Evolutionary conservation across 1,140 invertebrate genomes (phyloP).

Genomic region (Drosophila suzukii): DNA sequence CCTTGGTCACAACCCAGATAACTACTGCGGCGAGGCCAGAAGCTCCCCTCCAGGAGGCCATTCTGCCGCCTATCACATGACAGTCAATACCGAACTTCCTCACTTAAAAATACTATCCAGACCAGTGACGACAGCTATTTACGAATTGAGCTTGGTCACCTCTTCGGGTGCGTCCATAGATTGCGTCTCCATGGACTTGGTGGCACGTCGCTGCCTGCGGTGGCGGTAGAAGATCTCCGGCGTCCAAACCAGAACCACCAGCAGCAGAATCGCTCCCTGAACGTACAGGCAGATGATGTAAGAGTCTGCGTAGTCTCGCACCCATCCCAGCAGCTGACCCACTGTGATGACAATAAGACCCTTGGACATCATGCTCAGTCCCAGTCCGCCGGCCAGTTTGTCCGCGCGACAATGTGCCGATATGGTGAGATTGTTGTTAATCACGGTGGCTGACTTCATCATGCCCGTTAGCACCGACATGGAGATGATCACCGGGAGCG

Average conservation of each 20-base stretch:
- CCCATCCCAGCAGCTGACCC: slow-evolving; percentile 89
- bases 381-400: slow-evolving; percentile 88
- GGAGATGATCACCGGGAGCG: slow-evolving; percentile 55
- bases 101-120: slow-evolving; percentile 8
- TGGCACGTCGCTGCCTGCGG: slow-evolving; percentile 45
- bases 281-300: slow-evolving; percentile 87
- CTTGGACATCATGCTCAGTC: slow-evolving; percentile 90
- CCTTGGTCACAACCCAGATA: slow-evolving; percentile 35
- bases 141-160: slow-evolving; percentile 38
- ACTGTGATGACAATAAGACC: slow-evolving; percentile 88
- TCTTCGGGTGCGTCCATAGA: slow-evolving; percentile 45
- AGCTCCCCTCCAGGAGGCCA: neutral
- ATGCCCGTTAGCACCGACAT: slow-evolving; percentile 72
- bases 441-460: slow-evolving; percentile 86
- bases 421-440: slow-evolving; percentile 89
- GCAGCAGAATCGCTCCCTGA: slow-evolving; percentile 86
- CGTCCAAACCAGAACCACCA: slow-evolving; percentile 87
- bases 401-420: slow-evolving; percentile 87
- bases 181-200: slow-evolving; percentile 55
- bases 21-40: slow-evolving; percentile 7
- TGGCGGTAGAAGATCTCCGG: slow-evolving; percentile 85
- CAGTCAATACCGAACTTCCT: slow-evolving; percentile 5
- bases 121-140: slow-evolving; percentile 7
- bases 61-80: slow-evolving; percentile 29
- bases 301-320: slow-evolving; percentile 87